Conservation (phyloP, 2,113 vertebrate species). For the Muscicapa adusta region DNA sequence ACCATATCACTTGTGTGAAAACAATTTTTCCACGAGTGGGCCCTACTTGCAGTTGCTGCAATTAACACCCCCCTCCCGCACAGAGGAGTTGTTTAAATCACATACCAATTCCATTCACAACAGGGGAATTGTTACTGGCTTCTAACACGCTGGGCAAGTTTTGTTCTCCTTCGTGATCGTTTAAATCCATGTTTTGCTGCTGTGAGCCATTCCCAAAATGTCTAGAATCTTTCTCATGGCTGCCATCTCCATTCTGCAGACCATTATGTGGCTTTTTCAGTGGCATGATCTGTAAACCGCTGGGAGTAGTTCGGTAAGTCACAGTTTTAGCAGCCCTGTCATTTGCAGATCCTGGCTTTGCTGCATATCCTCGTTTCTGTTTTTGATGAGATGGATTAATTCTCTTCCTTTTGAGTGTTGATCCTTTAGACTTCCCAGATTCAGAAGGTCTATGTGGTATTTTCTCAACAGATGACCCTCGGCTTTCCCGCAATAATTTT, state of each 20-base stretch:
- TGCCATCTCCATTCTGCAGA: constrained; percentile 83
- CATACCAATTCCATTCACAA: constrained; percentile 85
- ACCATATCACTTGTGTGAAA: not conserved
- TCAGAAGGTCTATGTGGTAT: constrained; percentile 74
- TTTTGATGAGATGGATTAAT: constrained; percentile 78
- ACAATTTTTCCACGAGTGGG: not conserved
- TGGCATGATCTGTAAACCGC: constrained; percentile 85
- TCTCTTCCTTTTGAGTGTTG: constrained; percentile 84
- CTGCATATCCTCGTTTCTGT: constrained; percentile 76
- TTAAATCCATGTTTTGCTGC: constrained; percentile 75
- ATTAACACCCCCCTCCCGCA: not conserved
- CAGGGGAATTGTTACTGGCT: constrained; percentile 67
- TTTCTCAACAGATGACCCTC: constrained; percentile 68
- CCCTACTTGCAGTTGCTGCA: not conserved
- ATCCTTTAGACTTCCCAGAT: constrained; percentile 74
- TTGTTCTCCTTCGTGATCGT: constrained; percentile 72
- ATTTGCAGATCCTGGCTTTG: constrained; percentile 73
- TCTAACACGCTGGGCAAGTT: constrained; percentile 73
- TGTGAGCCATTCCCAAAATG: constrained; percentile 82
- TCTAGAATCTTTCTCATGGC: constrained; percentile 73
- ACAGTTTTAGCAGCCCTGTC: constrained; percentile 86
- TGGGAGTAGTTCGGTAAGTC: constrained; percentile 84
- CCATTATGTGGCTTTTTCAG: constrained; percentile 83
- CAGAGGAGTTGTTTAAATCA: constrained; percentile 34
- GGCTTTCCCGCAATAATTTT: constrained; percentile 71